Conservation (phyloP, 1,140 invertebrate species). For the Sminthurides bifidus region DNA sequence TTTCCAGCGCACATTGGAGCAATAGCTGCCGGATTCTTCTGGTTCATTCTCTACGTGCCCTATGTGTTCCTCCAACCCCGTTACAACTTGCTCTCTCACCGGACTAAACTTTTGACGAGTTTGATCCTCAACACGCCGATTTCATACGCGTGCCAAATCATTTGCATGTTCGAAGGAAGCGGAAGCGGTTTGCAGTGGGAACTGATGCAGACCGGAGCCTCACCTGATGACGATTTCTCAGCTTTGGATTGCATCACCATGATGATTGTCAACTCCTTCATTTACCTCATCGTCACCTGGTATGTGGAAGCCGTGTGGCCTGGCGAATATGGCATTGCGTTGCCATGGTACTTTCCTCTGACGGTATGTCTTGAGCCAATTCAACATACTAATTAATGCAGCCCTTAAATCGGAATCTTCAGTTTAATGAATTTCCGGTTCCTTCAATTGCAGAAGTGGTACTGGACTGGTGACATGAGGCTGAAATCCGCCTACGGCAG, state of each 20-base stretch:
- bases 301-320: slow-evolving; percentile 42
- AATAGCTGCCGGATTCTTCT: slow-evolving; percentile 51
- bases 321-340: slow-evolving; percentile 38
- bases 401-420: too few relatives aligned
- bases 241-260: slow-evolving; percentile 53
- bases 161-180: slow-evolving; percentile 51
- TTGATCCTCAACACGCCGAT: slow-evolving; percentile 61
- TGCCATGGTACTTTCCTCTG: slow-evolving; percentile 41
- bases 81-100: slow-evolving; percentile 44
- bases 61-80: slow-evolving; percentile 51
- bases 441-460: slow-evolving; percentile 31
- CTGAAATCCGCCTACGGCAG: slow-evolving; percentile 34
- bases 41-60: slow-evolving; percentile 60
- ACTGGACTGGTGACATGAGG: slow-evolving; percentile 32
- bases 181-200: slow-evolving; percentile 58
- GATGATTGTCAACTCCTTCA: slow-evolving; percentile 48
- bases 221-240: slow-evolving; percentile 57
- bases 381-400: too few relatives aligned
- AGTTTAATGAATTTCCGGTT: neutral
- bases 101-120: slow-evolving; percentile 45
- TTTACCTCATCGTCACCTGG: slow-evolving; percentile 55
- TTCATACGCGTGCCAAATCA: slow-evolving; percentile 57
- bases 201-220: slow-evolving; percentile 52
- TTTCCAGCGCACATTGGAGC: slow-evolving; percentile 54
- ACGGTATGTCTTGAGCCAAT: too few relatives aligned